These are phyloP conservation scores for Platycercus adscitus DNA, from an alignment of 2,113 vertebrate genomes.

Conservation along the genomic window DNA sequence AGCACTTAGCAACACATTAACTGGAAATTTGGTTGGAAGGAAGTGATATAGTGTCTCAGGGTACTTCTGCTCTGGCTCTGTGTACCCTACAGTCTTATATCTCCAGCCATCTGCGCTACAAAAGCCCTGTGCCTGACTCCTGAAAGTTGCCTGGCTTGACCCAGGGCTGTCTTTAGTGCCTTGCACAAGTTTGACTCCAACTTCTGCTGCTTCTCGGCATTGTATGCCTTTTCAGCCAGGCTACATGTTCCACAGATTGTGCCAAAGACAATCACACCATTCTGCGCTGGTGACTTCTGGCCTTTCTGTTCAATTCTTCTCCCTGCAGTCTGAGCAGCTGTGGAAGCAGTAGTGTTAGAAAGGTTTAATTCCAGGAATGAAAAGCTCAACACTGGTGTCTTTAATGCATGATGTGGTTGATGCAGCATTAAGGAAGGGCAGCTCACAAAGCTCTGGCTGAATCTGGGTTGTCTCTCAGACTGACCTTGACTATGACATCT, in stretches of 20 bases:
- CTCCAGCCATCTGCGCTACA: neutral
- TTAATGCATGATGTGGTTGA: neutral
- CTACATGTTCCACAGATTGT: neutral
- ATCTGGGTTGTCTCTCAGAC: neutral
- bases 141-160: neutral
- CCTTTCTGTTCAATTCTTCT: neutral
- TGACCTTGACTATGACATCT: neutral
- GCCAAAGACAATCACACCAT: neutral
- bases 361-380: neutral
- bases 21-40: neutral
- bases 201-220: neutral
- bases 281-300: neutral
- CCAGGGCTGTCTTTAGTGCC: neutral
- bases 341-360: neutral
- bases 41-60: neutral
- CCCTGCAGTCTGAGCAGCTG: neutral
- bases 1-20: neutral
- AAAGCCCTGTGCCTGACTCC: neutral
- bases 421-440: neutral
- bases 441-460: neutral
- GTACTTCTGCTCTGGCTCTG: neutral
- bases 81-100: neutral
- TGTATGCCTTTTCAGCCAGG: neutral
- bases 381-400: neutral
- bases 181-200: neutral